Evolutionary conservation across 2,113 vertebrate genomes (phyloP), one percentile per base, ranked within the genome.

Genomic region (Trinectes maculatus): DNA sequence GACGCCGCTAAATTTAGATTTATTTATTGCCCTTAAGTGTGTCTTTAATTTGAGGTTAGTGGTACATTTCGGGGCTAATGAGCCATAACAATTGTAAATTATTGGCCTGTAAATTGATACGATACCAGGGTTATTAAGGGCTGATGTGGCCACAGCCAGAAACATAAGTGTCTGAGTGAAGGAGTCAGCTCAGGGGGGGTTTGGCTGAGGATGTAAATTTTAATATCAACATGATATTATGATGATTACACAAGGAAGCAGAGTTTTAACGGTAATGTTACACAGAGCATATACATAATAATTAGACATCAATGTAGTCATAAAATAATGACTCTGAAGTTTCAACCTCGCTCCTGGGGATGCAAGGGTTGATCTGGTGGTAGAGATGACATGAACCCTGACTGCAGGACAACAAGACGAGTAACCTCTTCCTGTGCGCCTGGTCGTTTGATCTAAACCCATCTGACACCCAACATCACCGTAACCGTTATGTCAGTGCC

Each of bases 381-480:
- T 58, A 48, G 64, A 75, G 79, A 86, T 26, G 64, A 82, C 62
- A 77, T 83, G 53, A 77, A 37, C 13, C 66, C 33, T 75, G 70
- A 31, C 60, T 55, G 75, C 36, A 25, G 70, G 55, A 60, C 39
- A 60, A 22, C 74, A 78, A 89, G 74, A 74, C 25, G 16, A 47
- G 80, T 85, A 84, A 85, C 89, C 87, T 75, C 64, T 84, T 89
- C 81, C 84, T 53, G n/a, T 79, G 76, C 70, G 60, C 71, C 58
- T 79, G 49, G 8, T 77, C 59, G 19, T 51, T 72, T 74, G 74
- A 79, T 76, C 71, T 85, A 81, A 86, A 78, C 73, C 74, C 34
- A 57, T 85, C 72, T 89, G 89, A 91, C 86, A 85, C 73, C 62
- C 74, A 83, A 87, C 80, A 84, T 89, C 88, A 91, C 85, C 72